These are phyloP conservation scores for Aphis gossypii DNA, from an alignment of 1,140 invertebrate genomes.

Conservation along the genomic window DNA sequence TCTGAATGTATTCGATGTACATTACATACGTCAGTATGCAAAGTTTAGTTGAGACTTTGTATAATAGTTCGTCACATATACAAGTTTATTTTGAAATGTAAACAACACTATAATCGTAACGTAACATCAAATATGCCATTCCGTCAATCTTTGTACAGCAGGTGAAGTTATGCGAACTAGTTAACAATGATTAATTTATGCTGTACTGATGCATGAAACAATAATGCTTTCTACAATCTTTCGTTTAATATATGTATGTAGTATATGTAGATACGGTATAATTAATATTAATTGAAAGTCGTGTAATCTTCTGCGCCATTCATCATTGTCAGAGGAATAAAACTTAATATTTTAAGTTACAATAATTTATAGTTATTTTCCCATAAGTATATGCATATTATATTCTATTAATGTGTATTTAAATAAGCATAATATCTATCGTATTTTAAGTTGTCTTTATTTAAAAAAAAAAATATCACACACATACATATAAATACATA, in stretches of 20 bases:
- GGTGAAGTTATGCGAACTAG: background rate
- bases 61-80: background rate
- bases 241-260: background rate
- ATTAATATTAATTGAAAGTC: constrained; percentile 22
- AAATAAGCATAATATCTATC: background rate
- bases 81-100: background rate
- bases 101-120: background rate
- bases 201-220: background rate
- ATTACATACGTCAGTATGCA: background rate
- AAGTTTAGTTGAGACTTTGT: background rate
- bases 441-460: background rate
- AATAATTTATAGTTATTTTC: background rate
- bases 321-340: constrained; percentile 24
- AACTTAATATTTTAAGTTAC: background rate
- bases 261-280: background rate
- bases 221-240: constrained; percentile 27
- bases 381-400: background rate
- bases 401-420: background rate
- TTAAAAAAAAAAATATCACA: background rate
- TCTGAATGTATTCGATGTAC: background rate
- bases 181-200: constrained; percentile 27
- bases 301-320: background rate
- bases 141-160: background rate
- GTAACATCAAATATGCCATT: background rate
- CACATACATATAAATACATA: no score